Evolutionary conservation across 1,140 invertebrate genomes (phyloP).

Genomic region (Himalopsyche phryganea): DNA sequence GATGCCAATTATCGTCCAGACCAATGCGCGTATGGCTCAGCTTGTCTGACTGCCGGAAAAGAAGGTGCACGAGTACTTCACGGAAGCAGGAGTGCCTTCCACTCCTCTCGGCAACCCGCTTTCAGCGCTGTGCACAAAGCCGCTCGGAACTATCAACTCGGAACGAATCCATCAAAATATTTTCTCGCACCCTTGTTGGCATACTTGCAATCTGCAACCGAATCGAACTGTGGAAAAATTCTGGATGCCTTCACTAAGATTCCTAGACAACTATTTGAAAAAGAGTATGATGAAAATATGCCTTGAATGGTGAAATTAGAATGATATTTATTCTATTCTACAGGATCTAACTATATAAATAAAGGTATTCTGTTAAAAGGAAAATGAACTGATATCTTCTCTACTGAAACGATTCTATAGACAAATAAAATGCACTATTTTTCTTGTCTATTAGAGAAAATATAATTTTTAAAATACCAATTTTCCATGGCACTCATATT

Average conservation of each 20-base stretch:
- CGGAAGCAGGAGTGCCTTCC: conserved; percentile 82
- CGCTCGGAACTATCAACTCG: conserved; percentile 20
- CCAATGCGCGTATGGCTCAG: conserved; percentile 91
- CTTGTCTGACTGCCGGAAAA: conserved; percentile 72
- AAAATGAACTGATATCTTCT: too few relatives aligned
- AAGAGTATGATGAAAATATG: not conserved
- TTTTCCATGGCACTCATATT: too few relatives aligned
- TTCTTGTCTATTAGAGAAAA: too few relatives aligned
- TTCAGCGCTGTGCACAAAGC: conserved; percentile 58
- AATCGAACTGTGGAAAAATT: conserved; percentile 32
- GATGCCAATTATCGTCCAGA: conserved; percentile 90
- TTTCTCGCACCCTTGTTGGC: conserved; percentile 20
- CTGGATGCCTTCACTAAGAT: conserved; percentile 24
- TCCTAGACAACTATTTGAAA: conserved; percentile 12
- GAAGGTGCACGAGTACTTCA: conserved; percentile 83
- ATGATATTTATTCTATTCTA: too few relatives aligned
- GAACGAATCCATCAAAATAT: conserved; percentile 28
- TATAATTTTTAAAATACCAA: too few relatives aligned
- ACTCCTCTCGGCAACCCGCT: conserved; percentile 78
- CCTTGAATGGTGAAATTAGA: not conserved
- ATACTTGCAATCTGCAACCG: conserved; percentile 15
- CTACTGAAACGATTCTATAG: too few relatives aligned
- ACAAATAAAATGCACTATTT: too few relatives aligned
- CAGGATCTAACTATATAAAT: too few relatives aligned
- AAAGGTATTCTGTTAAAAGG: too few relatives aligned